Percentiles rank a stretch among this genome's conserved stretches.
Conservation (phyloP, 2,797 vertebrate genomes). For the Bryconaethiops microstoma region DNA sequence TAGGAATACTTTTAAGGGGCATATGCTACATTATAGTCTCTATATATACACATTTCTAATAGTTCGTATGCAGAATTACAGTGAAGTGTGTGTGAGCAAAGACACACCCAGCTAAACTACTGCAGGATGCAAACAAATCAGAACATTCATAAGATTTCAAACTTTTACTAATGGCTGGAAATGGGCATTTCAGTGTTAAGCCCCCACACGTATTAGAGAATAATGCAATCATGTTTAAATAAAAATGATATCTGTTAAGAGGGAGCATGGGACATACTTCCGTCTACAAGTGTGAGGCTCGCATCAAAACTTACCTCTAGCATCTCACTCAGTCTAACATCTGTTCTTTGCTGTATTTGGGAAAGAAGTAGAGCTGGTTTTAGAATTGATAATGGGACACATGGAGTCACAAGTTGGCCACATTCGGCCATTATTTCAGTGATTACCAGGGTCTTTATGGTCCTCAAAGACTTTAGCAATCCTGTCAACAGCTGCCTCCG, state of each 20-base stretch:
- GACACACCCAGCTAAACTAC: neutral
- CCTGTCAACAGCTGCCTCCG: slow-evolving; percentile 93
- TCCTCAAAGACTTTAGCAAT: slow-evolving; percentile 94
- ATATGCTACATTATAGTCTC: too few species aligned
- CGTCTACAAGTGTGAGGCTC: neutral
- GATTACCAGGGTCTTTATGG: slow-evolving; percentile 96
- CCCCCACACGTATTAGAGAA: too few species aligned
- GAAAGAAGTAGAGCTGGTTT: slow-evolving; percentile 38
- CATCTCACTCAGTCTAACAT: slow-evolving; percentile 97
- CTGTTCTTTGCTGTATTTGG: slow-evolving; percentile 91
- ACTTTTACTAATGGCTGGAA: neutral
- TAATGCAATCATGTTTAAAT: slow-evolving; percentile 2
- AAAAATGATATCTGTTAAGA: slow-evolving; percentile 18
- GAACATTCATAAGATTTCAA: neutral
- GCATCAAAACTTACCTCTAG: slow-evolving; percentile 85
- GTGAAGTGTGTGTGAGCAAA: neutral
- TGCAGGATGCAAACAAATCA: neutral
- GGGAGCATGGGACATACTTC: neutral
- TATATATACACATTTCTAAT: neutral
- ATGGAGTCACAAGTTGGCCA: neutral
- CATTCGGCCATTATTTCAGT: slow-evolving; percentile 27
- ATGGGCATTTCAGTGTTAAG: neutral
- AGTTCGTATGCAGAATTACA: slow-evolving; percentile 4
- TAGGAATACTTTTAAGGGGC: too few species aligned
- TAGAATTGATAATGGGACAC: neutral